Conservation (phyloP, 1,140 invertebrate genomes). For the Lucilia cuprina region DNA sequence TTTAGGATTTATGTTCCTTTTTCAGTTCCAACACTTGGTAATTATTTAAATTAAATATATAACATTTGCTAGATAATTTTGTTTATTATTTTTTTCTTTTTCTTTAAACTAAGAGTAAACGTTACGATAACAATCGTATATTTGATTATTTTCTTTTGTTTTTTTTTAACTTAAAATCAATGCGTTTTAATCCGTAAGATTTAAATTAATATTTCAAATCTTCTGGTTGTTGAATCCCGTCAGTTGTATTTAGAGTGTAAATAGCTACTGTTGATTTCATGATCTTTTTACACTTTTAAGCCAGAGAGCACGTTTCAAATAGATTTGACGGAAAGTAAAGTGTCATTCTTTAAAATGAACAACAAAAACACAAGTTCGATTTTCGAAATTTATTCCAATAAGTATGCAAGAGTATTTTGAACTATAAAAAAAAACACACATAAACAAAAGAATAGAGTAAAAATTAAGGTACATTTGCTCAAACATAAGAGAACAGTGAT, state of each 20-base stretch:
- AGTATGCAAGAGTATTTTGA: not conserved
- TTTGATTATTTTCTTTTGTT: slow-evolving; percentile 1
- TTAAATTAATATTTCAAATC: not conserved
- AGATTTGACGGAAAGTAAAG: not conserved
- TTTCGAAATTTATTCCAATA: not conserved
- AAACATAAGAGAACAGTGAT: no score
- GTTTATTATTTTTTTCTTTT: slow-evolving; percentile 5
- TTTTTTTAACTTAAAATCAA: not conserved
- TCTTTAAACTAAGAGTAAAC: no score
- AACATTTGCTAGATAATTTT: not conserved
- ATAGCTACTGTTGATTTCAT: not conserved
- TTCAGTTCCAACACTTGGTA: not conserved
- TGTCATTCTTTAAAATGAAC: no score
- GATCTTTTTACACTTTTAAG: slow-evolving; percentile 2
- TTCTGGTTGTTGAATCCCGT: not conserved
- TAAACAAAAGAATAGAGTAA: not conserved
- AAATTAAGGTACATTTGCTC: not conserved
- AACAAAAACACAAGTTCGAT: not conserved
- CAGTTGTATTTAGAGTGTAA: not conserved
- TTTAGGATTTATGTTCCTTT: not conserved
- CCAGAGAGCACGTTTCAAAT: not conserved
- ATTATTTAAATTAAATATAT: not conserved
- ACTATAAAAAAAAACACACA: no score
- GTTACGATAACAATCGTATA: not conserved
- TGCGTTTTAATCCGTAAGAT: not conserved